phyloP scores from a whole-genome alignment of 2,888 invertebrate species.

The Melitaea athalia region DNA sequence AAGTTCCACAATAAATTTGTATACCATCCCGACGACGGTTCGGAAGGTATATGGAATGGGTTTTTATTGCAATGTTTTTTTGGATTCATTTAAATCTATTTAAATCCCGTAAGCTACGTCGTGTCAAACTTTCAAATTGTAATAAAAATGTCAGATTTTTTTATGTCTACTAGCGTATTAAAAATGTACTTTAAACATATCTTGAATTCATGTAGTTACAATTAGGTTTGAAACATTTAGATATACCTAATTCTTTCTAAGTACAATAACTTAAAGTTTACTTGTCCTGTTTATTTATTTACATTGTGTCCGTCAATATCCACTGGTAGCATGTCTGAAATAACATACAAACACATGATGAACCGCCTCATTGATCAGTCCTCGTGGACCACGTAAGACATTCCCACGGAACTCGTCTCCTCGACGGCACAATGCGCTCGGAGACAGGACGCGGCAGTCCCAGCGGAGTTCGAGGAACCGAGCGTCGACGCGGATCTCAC shows the following conservation, averaged over 20 bases:
- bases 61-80: neutral
- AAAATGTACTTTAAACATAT: no score
- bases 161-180: no score
- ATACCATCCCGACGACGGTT: slow-evolving; percentile 20
- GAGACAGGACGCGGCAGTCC: slow-evolving; percentile 35
- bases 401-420: slow-evolving; percentile 18
- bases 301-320: no score
- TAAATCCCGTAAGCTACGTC: neutral
- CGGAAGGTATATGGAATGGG: neutral
- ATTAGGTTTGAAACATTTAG: no score
- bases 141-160: no score
- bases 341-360: neutral
- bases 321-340: neutral
- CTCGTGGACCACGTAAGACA: neutral
- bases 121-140: no score
- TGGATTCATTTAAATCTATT: neutral
- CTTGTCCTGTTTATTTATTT: no score
- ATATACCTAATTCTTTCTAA: no score
- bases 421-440: slow-evolving; percentile 19
- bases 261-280: no score
- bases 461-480: slow-evolving; percentile 47
- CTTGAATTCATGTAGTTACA: no score
- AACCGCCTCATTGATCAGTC: neutral
- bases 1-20: slow-evolving; percentile 43
- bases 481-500: slow-evolving; percentile 42